Evolutionary conservation across 1,140 invertebrate species (phyloP).

Genomic region (Lysiphlebus fabarum): DNA sequence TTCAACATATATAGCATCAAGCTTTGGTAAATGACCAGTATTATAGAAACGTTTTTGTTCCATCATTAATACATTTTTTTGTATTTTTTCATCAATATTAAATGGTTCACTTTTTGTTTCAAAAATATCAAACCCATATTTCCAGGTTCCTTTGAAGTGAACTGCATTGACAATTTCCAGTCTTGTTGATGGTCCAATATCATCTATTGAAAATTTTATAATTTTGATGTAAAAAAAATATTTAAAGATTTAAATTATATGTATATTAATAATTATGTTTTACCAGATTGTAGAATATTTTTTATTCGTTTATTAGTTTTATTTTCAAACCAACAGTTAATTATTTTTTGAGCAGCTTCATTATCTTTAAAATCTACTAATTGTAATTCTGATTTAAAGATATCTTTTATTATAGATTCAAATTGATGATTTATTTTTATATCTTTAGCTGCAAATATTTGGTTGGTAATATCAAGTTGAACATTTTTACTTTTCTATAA

Average conservation of each 20-base stretch:
- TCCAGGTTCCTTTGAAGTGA: constrained; percentile 71
- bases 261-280: constrained; percentile 13
- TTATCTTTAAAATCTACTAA: constrained; percentile 57
- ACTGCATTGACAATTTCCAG: constrained; percentile 78
- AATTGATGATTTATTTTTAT: constrained; percentile 31
- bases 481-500: constrained; percentile 44
- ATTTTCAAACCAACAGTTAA: constrained; percentile 71
- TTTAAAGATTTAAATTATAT: no score
- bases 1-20: constrained; percentile 47
- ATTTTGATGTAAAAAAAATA: no score
- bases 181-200: constrained; percentile 48
- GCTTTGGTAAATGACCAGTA: constrained; percentile 42
- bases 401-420: constrained; percentile 5
- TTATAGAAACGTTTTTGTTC: constrained; percentile 44
- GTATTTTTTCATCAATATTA: constrained; percentile 42
- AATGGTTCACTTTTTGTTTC: constrained; percentile 48
- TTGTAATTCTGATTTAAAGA: constrained; percentile 57
- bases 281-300: constrained; percentile 59
- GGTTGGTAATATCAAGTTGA: constrained; percentile 62
- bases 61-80: constrained; percentile 52
- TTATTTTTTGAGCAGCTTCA: constrained; percentile 49
- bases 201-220: background rate
- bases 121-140: constrained; percentile 42
- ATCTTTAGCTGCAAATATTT: constrained; percentile 59
- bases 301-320: constrained; percentile 72